A percentile compares a stretch with the other conserved stretches of the same genome.
These are phyloP conservation scores for Lamellibrachia luymesi DNA, from an alignment of 1,140 invertebrate species.

Conservation along the genomic window DNA sequence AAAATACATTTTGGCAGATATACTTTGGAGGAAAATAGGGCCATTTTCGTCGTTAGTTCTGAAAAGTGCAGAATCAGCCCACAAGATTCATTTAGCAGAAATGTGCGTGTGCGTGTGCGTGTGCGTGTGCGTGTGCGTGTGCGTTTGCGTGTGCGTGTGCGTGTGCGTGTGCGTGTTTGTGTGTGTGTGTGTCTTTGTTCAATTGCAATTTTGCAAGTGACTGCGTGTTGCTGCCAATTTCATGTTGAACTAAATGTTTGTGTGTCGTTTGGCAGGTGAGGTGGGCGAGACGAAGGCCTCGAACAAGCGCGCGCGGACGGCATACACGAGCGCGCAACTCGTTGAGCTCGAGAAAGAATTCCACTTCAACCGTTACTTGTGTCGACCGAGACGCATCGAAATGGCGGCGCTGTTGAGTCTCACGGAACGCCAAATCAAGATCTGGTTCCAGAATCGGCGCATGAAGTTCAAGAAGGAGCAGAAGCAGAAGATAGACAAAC, in stretches of 20 bases:
- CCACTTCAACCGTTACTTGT: constrained; percentile 63
- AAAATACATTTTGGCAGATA: no score
- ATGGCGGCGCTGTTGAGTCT: constrained; percentile 85
- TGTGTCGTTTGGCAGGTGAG: background rate
- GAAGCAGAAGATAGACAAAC: constrained; percentile 32
- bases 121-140: background rate
- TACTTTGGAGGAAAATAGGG: no score
- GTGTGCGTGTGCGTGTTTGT: background rate
- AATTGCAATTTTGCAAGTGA: no score
- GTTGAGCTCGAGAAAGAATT: constrained; percentile 56
- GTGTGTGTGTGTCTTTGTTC: background rate
- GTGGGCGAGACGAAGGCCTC: background rate
- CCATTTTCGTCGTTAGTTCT: no score
- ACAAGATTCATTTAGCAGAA: background rate
- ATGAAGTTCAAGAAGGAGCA: constrained; percentile 97
- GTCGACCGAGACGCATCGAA: constrained; percentile 75
- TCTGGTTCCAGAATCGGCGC: constrained; percentile 86
- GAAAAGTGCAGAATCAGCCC: no score
- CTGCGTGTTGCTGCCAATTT: no score
- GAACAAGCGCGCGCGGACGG: constrained; percentile 70
- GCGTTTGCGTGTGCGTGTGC: background rate
- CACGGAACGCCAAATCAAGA: constrained; percentile 84
- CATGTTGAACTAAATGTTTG: background rate
- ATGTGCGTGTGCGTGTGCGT: background rate
- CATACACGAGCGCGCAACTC: constrained; percentile 73